phyloP scores from a whole-genome alignment of 2,797 vertebrate genomes.

The Borostomias antarcticus region DNA sequence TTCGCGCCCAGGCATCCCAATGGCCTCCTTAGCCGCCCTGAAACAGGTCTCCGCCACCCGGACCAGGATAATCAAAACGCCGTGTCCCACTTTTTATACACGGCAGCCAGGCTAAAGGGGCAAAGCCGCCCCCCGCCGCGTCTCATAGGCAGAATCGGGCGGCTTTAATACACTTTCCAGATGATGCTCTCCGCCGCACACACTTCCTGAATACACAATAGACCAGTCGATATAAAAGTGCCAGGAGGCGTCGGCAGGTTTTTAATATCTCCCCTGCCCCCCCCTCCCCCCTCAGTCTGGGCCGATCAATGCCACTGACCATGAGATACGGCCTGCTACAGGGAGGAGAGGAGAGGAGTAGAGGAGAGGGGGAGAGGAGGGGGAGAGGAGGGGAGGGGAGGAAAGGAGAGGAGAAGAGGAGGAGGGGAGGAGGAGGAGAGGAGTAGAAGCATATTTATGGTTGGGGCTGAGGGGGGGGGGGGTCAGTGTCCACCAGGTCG shows the following conservation, averaged over 20 bases:
- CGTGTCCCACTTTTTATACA: conserved; percentile 18
- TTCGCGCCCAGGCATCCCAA: conserved; percentile 22
- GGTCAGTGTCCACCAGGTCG: conserved; percentile 51
- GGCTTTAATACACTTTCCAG: conserved; percentile 54
- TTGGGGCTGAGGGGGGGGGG: too few relatives aligned
- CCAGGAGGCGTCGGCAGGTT: conserved; percentile 57
- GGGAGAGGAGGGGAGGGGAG: conserved; percentile 9
- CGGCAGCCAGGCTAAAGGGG: conserved; percentile 23
- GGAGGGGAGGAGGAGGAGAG: conserved; percentile 30
- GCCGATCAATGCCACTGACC: conserved; percentile 71
- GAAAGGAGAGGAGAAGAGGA: conserved; percentile 32
- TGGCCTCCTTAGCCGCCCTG: too few relatives aligned
- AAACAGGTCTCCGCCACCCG: background rate
- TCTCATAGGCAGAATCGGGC: conserved; percentile 32
- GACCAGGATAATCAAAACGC: conserved; percentile 31
- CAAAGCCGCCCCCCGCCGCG: conserved; percentile 34
- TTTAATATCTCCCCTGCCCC: conserved; percentile 69
- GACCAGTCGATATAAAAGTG: conserved; percentile 64
- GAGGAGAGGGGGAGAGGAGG: conserved; percentile 44
- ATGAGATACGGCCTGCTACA: conserved; percentile 62
- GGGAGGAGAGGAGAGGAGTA: conserved; percentile 24
- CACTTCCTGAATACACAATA: conserved; percentile 63
- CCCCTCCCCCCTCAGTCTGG: conserved; percentile 56
- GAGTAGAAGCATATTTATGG: conserved; percentile 69
- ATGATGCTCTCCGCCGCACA: conserved; percentile 49